Evolutionary conservation across 23 tunicate genomes (phyloP).

Genomic region (Pegea sp.): DNA sequence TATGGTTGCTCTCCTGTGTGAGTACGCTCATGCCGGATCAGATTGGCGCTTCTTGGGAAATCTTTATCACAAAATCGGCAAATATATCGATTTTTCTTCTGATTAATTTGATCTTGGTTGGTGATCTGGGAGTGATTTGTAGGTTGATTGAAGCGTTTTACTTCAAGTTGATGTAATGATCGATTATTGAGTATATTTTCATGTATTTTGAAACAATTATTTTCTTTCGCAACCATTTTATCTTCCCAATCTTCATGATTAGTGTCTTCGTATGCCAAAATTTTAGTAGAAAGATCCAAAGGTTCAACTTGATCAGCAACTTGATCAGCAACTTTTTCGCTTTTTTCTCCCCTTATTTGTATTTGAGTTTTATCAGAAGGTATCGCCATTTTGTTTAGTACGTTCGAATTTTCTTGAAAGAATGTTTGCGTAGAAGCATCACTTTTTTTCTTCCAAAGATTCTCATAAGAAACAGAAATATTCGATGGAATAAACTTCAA

Average conservation of each 20-base stretch:
- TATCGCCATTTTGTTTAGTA: constrained; percentile 1
- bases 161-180: not conserved
- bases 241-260: not conserved
- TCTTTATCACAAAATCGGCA: constrained; percentile 20
- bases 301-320: not conserved
- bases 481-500: not conserved
- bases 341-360: no score
- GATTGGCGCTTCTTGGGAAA: constrained; percentile 27
- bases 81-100: constrained; percentile 6
- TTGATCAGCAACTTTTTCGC: not conserved
- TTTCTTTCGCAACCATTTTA: not conserved
- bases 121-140: not conserved
- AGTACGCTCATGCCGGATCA: constrained; percentile 32
- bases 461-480: no score
- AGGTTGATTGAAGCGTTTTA: not conserved
- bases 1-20: constrained; percentile 76
- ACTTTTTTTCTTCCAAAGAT: not conserved
- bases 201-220: not conserved
- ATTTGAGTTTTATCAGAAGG: no score
- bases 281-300: not conserved
- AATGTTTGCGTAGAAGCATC: not conserved
- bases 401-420: not conserved
- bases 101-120: not conserved
- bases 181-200: no score
- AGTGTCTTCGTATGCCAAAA: not conserved